Base-by-base conservation (phyloP, 2,888 invertebrate genomes). In the Phalangium opilio region DNA sequence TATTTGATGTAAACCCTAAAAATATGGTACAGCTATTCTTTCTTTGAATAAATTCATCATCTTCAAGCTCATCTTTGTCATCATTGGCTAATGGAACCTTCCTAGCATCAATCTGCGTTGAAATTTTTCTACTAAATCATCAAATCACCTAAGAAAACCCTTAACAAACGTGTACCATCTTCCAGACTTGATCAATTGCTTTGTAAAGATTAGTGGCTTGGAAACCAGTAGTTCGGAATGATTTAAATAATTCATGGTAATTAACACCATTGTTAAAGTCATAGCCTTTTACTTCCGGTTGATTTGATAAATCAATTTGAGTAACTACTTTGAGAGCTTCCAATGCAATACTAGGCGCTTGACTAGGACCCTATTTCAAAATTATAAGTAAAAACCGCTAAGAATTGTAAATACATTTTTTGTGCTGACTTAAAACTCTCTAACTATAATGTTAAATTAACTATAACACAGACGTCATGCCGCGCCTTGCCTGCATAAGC, bases 1-100 rank as follows among this genome's bases (percentile, higher is more conserved):
- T 79, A 67, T 98, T 99, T 0, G 96, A 96, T 1, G 98, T 98
- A 63, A 82, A 98, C 2, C 95, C 93, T 53, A 98, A 69, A 67
- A 98, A 99, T 62, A 98, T 84, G 2, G 96, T 95, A 62, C 96
- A 96, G 59, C 69, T 70, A 10, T 61, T 63, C 49, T 61, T 63
- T 32, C 62, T 55, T 20, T 59, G 48, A n/a, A 84, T 83, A 64
- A 83, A 84, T 33, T 78, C 75, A 61, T 91, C 89, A 44, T 81
- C 76, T 66, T 83, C 82, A 55, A 79, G 75, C 58, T 80, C 78
- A 43, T 73, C 69, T 44, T 74, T 73, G 44, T 50, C 56, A 51
- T 83, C 83, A 55, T 75, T 72, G 0, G 75, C 71, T 38, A 90
- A 63, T 1, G 81, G 77, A 54, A 77, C 65, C 12, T 75, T 73